phyloP scores from a whole-genome alignment of 2,113 vertebrate species.

The Leptobrachium leishanense region DNA sequence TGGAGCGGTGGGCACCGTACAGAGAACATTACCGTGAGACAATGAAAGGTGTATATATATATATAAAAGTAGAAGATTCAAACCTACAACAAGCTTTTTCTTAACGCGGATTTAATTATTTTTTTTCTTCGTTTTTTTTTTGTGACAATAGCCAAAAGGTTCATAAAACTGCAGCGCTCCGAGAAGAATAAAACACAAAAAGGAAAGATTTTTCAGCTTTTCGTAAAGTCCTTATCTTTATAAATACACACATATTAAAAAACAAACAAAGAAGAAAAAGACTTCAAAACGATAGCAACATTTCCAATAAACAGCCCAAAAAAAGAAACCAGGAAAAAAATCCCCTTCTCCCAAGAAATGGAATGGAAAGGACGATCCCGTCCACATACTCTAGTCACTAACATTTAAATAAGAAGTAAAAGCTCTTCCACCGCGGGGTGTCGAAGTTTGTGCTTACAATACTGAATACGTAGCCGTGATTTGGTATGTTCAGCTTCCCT shows the following conservation, averaged over 20 bases:
- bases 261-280: not conserved
- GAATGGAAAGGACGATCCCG: slow-evolving; percentile 41
- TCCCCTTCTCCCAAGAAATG: slow-evolving; percentile 42
- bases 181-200: not conserved
- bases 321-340: slow-evolving; percentile 38
- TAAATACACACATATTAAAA: slow-evolving; percentile 14
- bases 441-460: not conserved
- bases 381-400: slow-evolving; percentile 45
- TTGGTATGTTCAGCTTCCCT: not conserved
- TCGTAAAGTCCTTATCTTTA: not conserved
- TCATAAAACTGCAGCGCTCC: not conserved
- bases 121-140: not conserved
- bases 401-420: not conserved
- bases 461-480: slow-evolving; percentile 7
- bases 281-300: not conserved
- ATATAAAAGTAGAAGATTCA: not conserved
- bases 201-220: not conserved
- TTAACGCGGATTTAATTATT: no score
- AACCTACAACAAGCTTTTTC: not conserved
- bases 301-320: slow-evolving; percentile 4
- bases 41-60: no score
- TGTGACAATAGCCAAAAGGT: not conserved
- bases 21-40: not conserved
- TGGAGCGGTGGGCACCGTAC: not conserved
- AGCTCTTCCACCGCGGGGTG: slow-evolving; percentile 42